Percentiles rank a stretch among this genome's conserved stretches.
These are phyloP conservation scores for Cryptotis parvus DNA, from an alignment of 2,113 vertebrate species.

Conservation along the genomic window DNA sequence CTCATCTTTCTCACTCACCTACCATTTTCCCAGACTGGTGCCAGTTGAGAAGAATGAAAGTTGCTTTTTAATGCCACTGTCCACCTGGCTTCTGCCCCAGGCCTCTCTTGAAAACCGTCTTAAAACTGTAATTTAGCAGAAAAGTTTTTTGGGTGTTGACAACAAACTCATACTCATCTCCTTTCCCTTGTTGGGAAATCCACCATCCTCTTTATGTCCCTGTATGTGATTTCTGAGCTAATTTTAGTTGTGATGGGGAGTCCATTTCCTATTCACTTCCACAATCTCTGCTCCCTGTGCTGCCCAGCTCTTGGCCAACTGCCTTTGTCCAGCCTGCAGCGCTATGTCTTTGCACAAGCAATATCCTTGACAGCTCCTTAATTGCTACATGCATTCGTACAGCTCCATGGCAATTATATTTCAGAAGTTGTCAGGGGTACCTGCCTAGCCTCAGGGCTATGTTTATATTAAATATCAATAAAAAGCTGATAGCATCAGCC, in stretches of 20 bases:
- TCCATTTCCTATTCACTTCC: fast-evolving
- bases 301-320: not conserved
- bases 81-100: fast-evolving
- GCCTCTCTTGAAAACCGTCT: not conserved
- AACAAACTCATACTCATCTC: not conserved
- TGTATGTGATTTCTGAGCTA: not conserved
- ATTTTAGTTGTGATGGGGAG: fast-evolving
- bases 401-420: constrained; percentile 82
- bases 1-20: not conserved
- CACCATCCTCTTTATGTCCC: not conserved
- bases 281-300: not conserved
- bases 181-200: not conserved
- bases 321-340: constrained; percentile 48
- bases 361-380: constrained; percentile 85
- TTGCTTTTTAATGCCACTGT: not conserved
- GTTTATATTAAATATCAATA: constrained; percentile 85
- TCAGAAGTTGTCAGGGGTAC: constrained; percentile 75
- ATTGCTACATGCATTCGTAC: constrained; percentile 85
- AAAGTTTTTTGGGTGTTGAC: not conserved
- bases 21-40: not conserved
- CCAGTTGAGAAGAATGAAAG: not conserved
- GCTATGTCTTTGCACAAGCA: constrained; percentile 65
- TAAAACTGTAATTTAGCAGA: not conserved
- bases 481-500: constrained; percentile 76
- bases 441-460: constrained; percentile 71